Evolutionary conservation across 2,888 invertebrate species (phyloP), one percentile per base, ranked within the genome.

Genomic region (Acrobeloides nanus): DNA sequence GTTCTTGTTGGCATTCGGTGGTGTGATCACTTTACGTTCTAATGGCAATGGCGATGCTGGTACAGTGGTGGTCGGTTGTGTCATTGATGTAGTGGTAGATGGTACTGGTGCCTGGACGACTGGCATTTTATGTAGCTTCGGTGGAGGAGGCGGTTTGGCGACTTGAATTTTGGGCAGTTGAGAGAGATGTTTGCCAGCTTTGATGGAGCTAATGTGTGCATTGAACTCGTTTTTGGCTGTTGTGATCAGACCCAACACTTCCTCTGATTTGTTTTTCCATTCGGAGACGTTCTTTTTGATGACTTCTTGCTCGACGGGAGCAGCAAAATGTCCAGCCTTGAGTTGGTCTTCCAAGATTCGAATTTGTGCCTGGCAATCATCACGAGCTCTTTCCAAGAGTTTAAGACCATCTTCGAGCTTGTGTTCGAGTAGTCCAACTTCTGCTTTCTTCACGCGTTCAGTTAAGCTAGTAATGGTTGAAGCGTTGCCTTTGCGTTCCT

Each of bases 401-500:
- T 53, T 47, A 7, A 62, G 20, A 8, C 62, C 66, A 29, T 62
- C 50, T n/a, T 67, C 68, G 20, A 65, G 41, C 33, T 59, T 59
- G 39, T 59, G 54, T 37, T 66, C 63, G 17, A 69, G 48, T 21
- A 64, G 44, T 21, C 51, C 51, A 23, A 63, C 41, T 40, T 69
- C 69, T 6, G 64, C 57, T 39, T 59, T 61, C 33, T 58, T 63
- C 12, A 60, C 70, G 3, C 68, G 48, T 20, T 69, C 70, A 18
- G 47, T 31, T 23, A 62, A 33, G 7, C 34, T 27, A 23, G 48
- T 25, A n/a, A 54, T 31, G 12, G 41, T 48, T 20, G 38, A 33
- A 4, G 42, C 18, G 26, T 44, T 52, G 35, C 23, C 41, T 31
- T 54, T 54, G 8, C 55, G 46, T 27, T 53, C 53, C 53, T 53